phyloP scores from a whole-genome alignment of 2,888 invertebrate genomes.

The Phyto melanocephala region DNA sequence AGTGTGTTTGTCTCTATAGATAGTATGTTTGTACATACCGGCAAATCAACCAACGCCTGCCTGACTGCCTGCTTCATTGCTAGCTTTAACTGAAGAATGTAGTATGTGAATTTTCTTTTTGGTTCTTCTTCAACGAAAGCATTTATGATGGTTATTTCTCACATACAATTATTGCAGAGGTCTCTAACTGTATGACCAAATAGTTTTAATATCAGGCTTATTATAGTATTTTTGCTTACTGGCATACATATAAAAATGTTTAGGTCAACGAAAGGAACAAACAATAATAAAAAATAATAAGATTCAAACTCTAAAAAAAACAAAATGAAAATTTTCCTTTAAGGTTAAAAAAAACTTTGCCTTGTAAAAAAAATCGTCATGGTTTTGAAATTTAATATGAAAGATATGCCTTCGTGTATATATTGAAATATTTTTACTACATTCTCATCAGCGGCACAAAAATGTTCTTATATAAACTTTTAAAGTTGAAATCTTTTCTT shows the following conservation, averaged over 20 bases:
- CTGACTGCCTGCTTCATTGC: constrained; percentile 32
- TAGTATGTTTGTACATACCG: constrained; percentile 20
- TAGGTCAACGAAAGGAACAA: constrained; percentile 30
- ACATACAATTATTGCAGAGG: constrained; percentile 21
- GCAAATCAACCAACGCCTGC: constrained; percentile 58
- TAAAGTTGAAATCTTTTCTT: too few relatives aligned
- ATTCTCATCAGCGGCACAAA: too few relatives aligned
- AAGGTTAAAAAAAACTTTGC: too few relatives aligned
- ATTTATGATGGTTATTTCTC: constrained; percentile 50
- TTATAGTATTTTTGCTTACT: not conserved
- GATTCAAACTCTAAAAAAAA: constrained; percentile 6
- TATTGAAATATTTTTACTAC: too few relatives aligned
- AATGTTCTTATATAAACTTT: too few relatives aligned
- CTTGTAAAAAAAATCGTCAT: too few relatives aligned
- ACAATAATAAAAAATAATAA: constrained; percentile 10
- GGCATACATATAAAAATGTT: constrained; percentile 11
- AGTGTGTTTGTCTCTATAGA: too few relatives aligned
- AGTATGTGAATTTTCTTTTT: constrained; percentile 29
- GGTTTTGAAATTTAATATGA: too few relatives aligned
- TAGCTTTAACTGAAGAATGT: constrained; percentile 2
- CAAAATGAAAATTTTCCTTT: too few relatives aligned
- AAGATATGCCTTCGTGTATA: too few relatives aligned
- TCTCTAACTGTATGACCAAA: constrained; percentile 15
- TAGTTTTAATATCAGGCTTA: not conserved
- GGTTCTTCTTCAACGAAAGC: not conserved